These are phyloP conservation scores for Hemistola chrysoprasaria DNA, from an alignment of 2,888 invertebrate species.

Conservation along the genomic window DNA sequence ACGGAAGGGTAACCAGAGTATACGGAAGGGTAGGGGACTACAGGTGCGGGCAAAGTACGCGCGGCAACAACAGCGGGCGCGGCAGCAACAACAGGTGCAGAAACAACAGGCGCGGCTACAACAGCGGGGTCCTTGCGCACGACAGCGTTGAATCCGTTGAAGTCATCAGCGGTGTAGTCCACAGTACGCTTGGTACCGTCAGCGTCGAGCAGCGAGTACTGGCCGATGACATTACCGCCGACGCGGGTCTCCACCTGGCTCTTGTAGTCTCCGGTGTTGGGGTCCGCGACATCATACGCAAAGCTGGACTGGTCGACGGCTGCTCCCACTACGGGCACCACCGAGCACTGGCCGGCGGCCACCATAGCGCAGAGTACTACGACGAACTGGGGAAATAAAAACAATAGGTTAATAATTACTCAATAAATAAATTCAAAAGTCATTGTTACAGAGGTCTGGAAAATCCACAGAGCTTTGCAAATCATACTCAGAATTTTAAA, in stretches of 20 bases:
- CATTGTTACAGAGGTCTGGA: slow-evolving; percentile 61
- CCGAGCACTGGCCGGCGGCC: slow-evolving; percentile 57
- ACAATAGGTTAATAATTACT: too few species aligned
- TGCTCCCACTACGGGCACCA: slow-evolving; percentile 54
- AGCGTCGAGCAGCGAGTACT: slow-evolving; percentile 77
- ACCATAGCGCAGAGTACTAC: slow-evolving; percentile 59
- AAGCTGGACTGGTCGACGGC: slow-evolving; percentile 67
- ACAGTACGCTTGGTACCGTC: slow-evolving; percentile 80
- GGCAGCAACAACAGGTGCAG: slow-evolving; percentile 14
- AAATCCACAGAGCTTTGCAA: slow-evolving; percentile 15
- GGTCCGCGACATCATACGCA: slow-evolving; percentile 79
- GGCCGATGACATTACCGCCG: slow-evolving; percentile 74
- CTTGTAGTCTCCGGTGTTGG: slow-evolving; percentile 80
- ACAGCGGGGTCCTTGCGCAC: slow-evolving; percentile 74
- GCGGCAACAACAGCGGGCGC: slow-evolving; percentile 36
- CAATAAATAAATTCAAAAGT: too few species aligned
- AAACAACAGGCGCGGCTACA: slow-evolving; percentile 40
- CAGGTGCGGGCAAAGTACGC: slow-evolving; percentile 28
- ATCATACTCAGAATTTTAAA: slow-evolving; percentile 21
- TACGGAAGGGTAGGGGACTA: slow-evolving; percentile 28
- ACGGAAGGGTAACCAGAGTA: slow-evolving; percentile 19
- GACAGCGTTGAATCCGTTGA: slow-evolving; percentile 80
- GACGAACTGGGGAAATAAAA: slow-evolving; percentile 49
- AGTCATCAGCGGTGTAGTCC: slow-evolving; percentile 77
- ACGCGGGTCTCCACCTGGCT: slow-evolving; percentile 76